Percentiles rank a stretch among this genome's conserved stretches.
phyloP scores from a whole-genome alignment of 2,113 vertebrate genomes.

The Chamaetylas fuelleborni region DNA sequence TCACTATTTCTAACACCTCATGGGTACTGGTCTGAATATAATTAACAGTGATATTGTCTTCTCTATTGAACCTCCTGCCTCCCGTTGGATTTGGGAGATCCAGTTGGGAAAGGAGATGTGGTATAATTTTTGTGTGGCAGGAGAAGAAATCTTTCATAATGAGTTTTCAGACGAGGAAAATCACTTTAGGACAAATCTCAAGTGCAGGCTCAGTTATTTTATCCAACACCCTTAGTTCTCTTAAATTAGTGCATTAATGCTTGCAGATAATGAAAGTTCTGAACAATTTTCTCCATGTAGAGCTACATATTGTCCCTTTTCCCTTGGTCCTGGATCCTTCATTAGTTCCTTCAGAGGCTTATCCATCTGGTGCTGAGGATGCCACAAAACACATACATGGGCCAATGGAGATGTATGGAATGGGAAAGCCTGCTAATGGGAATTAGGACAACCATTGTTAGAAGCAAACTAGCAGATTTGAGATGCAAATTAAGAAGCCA shows the following conservation, averaged over 20 bases:
- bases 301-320: background rate
- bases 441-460: constrained; percentile 35
- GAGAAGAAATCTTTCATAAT: no score
- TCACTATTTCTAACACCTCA: background rate
- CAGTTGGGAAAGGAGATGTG: no score
- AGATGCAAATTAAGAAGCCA: constrained; percentile 30
- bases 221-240: background rate
- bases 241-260: background rate
- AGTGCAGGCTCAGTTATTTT: no score
- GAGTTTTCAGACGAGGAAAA: no score
- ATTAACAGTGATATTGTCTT: no score
- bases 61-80: no score
- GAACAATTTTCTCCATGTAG: background rate
- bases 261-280: background rate
- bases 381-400: background rate
- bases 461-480: background rate
- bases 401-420: background rate
- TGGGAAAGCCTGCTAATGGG: background rate
- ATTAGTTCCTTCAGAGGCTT: constrained; percentile 54
- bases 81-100: no score
- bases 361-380: constrained; percentile 33
- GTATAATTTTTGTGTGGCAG: no score
- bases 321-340: constrained; percentile 11
- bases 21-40: no score
- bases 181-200: no score